A percentile compares a stretch with the other conserved stretches of the same genome.
Evolutionary conservation across 2,888 invertebrate species (phyloP).

Genomic region (Drosophila formosana): DNA sequence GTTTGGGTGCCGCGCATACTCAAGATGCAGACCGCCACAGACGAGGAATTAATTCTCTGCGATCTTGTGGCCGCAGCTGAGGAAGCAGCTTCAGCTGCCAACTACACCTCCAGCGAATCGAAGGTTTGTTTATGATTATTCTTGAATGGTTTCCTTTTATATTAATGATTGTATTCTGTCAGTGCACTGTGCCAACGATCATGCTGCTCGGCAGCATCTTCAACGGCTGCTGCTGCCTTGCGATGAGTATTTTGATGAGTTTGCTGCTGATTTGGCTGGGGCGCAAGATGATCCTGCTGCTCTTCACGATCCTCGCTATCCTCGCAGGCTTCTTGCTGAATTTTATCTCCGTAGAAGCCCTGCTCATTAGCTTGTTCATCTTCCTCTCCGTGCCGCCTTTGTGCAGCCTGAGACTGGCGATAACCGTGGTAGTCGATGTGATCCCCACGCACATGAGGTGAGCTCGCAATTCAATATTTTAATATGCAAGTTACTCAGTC

Average conservation of each 20-base stretch:
- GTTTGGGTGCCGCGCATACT: slow-evolving; percentile 41
- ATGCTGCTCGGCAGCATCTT: slow-evolving; percentile 1
- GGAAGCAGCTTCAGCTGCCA: background rate
- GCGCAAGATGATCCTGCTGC: slow-evolving; percentile 24
- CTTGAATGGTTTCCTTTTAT: background rate
- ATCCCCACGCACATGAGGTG: slow-evolving; percentile 47
- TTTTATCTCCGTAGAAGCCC: background rate
- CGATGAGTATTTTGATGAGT: slow-evolving; percentile 24
- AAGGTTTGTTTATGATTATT: background rate
- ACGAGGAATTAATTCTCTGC: slow-evolving; percentile 16
- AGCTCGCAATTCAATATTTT: background rate
- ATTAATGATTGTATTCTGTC: too few relatives aligned
- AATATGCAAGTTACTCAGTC: background rate
- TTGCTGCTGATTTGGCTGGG: slow-evolving; percentile 16
- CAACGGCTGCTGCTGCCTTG: slow-evolving; percentile 19
- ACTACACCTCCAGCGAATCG: background rate
- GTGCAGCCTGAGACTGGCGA: slow-evolving; percentile 17
- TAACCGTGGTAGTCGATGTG: slow-evolving; percentile 33
- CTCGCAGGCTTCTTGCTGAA: slow-evolving; percentile 22
- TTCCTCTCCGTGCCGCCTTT: slow-evolving; percentile 27
- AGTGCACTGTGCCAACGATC: slow-evolving; percentile 14
- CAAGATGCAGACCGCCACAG: background rate
- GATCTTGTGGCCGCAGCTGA: slow-evolving; percentile 9
- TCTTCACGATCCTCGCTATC: background rate
- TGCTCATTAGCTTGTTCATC: background rate